Evolutionary conservation across 2,113 vertebrate genomes (phyloP), one percentile per base, ranked within the genome.

Genomic region (Conger conger): DNA sequence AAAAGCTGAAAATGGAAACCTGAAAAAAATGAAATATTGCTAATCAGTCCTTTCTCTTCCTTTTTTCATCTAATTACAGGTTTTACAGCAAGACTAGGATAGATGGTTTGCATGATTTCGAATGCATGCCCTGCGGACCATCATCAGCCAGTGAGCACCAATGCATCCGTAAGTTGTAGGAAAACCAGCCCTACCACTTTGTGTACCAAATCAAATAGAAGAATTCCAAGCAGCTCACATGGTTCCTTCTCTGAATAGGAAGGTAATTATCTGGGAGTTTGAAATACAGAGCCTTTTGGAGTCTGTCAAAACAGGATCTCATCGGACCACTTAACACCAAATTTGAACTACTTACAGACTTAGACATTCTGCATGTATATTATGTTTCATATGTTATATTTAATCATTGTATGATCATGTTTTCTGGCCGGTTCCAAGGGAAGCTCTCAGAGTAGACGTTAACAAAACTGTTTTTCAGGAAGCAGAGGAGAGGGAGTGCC

Each of bases 1-100:
- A 27, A 73, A n/a, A 33, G 2, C 68, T 73, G n/a, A n/a, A 27
- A 50, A 50, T 15, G 4, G 68, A 30, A 73, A 73, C 27, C n/a
- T 30, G n/a, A 30, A 73, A 73, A 33, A 36, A 37, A 33, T 54
- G 45, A 36, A 16, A 40, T 15, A 57, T 37, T 33, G 23, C 63
- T 79, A 4, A 33, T 23, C 50, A 6, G 17, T 40, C 30, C 80
- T 16, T 85, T 35, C 76, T 63, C 84, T 27, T 84, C 40, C 38
- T 82, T 23, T 63, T 60, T 18, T 23, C 73, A 84, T 20, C 16
- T 30, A 11, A 40, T 20, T 85, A n/a, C 89, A 97, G 95, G 79
- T 96, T 95, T 89, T 96, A 96, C 91, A 92, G 92, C 87, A 97
- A 97, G 88, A 94, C 89, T 0, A 89, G 94, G 57, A 91, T 97